Base-by-base conservation (phyloP, 1,140 invertebrate species). In the Xylocopa sonorina region DNA sequence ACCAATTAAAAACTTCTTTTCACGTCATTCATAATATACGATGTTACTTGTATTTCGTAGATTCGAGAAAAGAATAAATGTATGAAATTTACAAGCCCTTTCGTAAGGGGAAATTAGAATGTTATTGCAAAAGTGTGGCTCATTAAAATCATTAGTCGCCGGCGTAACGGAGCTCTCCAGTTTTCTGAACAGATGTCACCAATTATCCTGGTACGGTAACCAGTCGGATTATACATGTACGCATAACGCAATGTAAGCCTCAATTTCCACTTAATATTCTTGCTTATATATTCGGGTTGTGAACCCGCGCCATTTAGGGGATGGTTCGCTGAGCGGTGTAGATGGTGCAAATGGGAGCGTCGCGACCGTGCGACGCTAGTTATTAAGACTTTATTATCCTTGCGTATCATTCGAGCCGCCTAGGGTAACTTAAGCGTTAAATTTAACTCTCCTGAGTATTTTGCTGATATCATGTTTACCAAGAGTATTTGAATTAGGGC, bases 241-340 rank as follows among this genome's bases (percentile, higher is more conserved):
- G n/a, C 7, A 51, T 51, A 51, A n/a, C 63, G 29, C 50, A 50
- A 50, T 27, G 63, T 21, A 34, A 67, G 46, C 63, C 63, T 50
- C 46, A 66, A 66, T 66, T 66, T 50, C 29, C 18, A 66, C 18
- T 51, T 51, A 51, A 51, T 67, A 67, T 51, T 67, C 46, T 29
- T 48, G 46, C 24, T 48, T 64, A 64, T 64, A 27, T 48, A 64
- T 64, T 64, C 14, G 1, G 24, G 62, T 43, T 64, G 62, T 48
- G 41, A 64, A 64, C 41, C n/a, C 62, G 62, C 27, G 38, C 16
- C 71, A 43, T 32, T 75, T 63, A 48, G 9, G 29, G 32, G 21
- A 41, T 46, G 32, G 57, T n/a, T 48, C 55, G 21, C 46, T 51
- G 69, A 58, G 27, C 46, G 34, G 46, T 38, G 18, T 48, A 51